phyloP scores from a whole-genome alignment of 2,888 invertebrate genomes.

The Andrena camellia region DNA sequence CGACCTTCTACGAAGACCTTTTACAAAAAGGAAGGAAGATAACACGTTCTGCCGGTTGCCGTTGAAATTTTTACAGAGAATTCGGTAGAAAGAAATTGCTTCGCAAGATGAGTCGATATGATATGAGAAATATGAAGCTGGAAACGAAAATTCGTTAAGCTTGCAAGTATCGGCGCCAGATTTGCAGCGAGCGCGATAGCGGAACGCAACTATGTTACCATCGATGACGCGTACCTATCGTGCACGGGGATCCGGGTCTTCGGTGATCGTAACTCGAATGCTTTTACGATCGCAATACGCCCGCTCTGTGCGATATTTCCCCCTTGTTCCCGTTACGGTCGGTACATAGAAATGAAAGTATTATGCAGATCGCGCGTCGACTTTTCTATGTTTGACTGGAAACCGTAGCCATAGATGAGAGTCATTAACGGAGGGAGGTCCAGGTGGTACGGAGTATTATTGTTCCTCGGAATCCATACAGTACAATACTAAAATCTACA shows the following conservation, averaged over 20 bases:
- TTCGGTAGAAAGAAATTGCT: background rate
- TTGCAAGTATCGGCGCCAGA: background rate
- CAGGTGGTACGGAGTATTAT: background rate
- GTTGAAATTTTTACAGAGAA: background rate
- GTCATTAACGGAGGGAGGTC: slow-evolving; percentile 13
- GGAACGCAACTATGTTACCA: slow-evolving; percentile 29
- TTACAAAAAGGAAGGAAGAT: no score
- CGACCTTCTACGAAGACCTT: no score
- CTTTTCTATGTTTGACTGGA: background rate
- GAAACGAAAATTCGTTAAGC: background rate
- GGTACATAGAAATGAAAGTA: slow-evolving; percentile 19
- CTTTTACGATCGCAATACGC: slow-evolving; percentile 50
- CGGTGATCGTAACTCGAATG: slow-evolving; percentile 46
- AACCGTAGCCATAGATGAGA: slow-evolving; percentile 11
- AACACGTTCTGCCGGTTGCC: background rate
- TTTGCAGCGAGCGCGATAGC: slow-evolving; percentile 14
- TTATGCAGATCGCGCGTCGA: slow-evolving; percentile 36
- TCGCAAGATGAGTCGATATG: no score
- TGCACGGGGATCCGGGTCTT: slow-evolving; percentile 50
- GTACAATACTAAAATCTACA: background rate
- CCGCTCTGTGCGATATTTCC: slow-evolving; percentile 14
- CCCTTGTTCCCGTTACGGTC: slow-evolving; percentile 16
- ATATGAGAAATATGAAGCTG: background rate
- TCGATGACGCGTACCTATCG: slow-evolving; percentile 48
- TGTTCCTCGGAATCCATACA: background rate